Conservation (phyloP, 1,140 invertebrate genomes). For the Danaus plexippus region DNA sequence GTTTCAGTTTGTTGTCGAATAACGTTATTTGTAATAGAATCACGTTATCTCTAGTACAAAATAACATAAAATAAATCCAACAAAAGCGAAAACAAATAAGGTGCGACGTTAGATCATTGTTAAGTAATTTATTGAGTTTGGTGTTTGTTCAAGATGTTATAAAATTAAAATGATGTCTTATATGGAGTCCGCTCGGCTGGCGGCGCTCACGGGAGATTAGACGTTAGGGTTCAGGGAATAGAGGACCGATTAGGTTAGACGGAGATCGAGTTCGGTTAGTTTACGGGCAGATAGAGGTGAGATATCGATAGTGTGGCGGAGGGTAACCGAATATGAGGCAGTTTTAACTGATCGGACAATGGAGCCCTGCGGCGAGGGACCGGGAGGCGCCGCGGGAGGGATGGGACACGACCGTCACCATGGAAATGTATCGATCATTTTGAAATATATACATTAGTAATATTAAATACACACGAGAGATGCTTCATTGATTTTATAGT, state of each 20-base stretch:
- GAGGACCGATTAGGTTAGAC: constrained; percentile 20
- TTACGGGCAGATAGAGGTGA: constrained; percentile 15
- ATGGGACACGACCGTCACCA: constrained; percentile 6
- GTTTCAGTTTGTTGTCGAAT: no score
- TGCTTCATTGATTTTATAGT: no score
- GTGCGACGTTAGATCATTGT: constrained; percentile 60
- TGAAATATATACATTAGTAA: no score
- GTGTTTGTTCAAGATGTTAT: constrained; percentile 56
- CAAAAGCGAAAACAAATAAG: constrained; percentile 59
- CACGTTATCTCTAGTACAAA: no score
- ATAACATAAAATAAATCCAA: constrained; percentile 20
- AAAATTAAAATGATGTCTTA: constrained; percentile 60
- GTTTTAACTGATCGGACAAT: constrained; percentile 57
- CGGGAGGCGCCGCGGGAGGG: constrained; percentile 54
- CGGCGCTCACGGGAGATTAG: constrained; percentile 10
- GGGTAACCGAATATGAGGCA: constrained; percentile 69
- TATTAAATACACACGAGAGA: no score
- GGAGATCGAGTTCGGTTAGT: constrained; percentile 28
- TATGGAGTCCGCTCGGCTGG: constrained; percentile 11
- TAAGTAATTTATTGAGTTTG: constrained; percentile 56
- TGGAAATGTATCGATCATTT: no score
- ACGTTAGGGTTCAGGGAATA: constrained; percentile 12
- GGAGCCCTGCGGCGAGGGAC: constrained; percentile 51
- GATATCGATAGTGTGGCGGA: constrained; percentile 53
- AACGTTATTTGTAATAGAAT: no score